Percentiles rank a stretch among this genome's conserved stretches.
Evolutionary conservation across 1,140 invertebrate species (phyloP).

Genomic region (Agrilus planipennis): DNA sequence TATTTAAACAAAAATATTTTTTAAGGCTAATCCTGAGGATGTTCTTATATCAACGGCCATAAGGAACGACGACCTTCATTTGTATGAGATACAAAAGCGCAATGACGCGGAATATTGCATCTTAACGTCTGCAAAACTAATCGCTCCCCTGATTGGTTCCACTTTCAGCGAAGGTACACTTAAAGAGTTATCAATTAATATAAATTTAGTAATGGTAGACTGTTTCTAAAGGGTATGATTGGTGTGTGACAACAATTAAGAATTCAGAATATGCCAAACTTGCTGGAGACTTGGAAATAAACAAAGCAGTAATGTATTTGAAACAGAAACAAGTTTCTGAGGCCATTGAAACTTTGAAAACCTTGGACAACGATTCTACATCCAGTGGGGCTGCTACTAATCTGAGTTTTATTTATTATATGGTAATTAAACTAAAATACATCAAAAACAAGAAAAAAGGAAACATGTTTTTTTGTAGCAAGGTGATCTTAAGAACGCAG

Average conservation of each 20-base stretch:
- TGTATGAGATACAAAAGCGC: constrained; percentile 62
- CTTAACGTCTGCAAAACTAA: constrained; percentile 82
- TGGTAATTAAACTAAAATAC: constrained; percentile 42
- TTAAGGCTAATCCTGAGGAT: constrained; percentile 56
- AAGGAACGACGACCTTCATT: constrained; percentile 65
- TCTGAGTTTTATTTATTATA: constrained; percentile 78
- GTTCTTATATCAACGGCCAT: constrained; percentile 67
- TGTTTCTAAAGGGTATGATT: constrained; percentile 45
- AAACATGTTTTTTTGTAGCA: constrained; percentile 42
- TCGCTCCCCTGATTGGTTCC: constrained; percentile 74
- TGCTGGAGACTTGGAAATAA: constrained; percentile 84
- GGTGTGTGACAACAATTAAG: constrained; percentile 71
- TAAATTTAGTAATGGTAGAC: constrained; percentile 2
- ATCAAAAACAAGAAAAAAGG: background rate
- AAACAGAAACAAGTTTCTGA: constrained; percentile 71
- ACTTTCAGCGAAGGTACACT: constrained; percentile 56
- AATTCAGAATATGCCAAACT: constrained; percentile 62
- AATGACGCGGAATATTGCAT: constrained; percentile 75
- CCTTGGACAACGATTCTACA: constrained; percentile 77
- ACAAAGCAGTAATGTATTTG: constrained; percentile 83
- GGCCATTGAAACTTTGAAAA: constrained; percentile 77
- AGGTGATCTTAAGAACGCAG: constrained; percentile 73
- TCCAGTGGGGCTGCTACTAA: constrained; percentile 85
- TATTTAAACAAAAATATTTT: constrained; percentile 2
- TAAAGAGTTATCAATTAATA: constrained; percentile 4